Base-by-base conservation (phyloP, 2,797 vertebrate genomes). In the Lepus townsendii region DNA sequence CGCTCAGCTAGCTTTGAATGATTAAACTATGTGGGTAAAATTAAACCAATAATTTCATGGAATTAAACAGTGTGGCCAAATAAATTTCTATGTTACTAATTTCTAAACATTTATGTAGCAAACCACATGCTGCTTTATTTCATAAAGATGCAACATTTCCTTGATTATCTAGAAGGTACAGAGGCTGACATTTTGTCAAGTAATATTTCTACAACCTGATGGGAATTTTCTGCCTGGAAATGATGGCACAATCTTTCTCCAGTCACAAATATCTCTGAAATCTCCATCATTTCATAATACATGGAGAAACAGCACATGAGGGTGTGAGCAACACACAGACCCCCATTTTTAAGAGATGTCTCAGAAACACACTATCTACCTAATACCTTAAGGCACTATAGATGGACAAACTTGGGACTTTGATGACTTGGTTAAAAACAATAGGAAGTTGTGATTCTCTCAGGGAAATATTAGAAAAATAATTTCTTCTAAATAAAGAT, bases 401-500 rank as follows among this genome's bases (percentile, higher is more conserved):
- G 38, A 52, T 72, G 27, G 35, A 72, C 52, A 73, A 32, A 17
- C 9, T 71, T 19, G 20, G 24, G 42, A 8, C 5, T 65, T 13
- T 65, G 26, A 26, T 38, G 47, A 14, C 2, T 9, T 83, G 1
- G 3, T 22, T 1, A 82, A 38, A 76, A 20, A 24, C 69, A 38
- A 32, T 9, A 84, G 72, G 14, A 82, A 77, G 30, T 19, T 66
- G 10, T n/a, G 2, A 84, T 42, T 0, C 5, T 78, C 42, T 90
- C 27, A 35, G 10, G 73, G 6, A 77, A 94, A 77, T 82, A 11
- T 4, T 32, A 69, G 57, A 27, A 47, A 87, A 73, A 71, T 50
- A 65, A 82, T 47, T 91, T 94, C 8, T 89, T 71, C 20, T 50
- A 85, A 94, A 47, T 65, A 65, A 69, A 16, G 14, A 54, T 72